Percentiles rank a stretch among this genome's conserved stretches.
These are phyloP conservation scores for Epinotia brunnichana DNA, from an alignment of 2,888 invertebrate species.

Conservation along the genomic window DNA sequence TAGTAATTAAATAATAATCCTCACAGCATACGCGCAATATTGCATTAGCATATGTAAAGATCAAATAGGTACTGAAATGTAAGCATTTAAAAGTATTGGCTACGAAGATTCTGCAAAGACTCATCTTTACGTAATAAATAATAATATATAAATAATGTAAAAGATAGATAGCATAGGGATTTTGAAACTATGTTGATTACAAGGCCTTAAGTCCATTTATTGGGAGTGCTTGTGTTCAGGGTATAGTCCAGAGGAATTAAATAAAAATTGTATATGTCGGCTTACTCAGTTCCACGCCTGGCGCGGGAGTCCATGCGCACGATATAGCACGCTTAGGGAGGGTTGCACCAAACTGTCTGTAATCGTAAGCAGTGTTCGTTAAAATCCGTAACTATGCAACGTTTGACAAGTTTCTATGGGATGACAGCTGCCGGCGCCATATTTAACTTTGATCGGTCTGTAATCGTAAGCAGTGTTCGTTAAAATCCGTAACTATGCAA, in stretches of 20 bases:
- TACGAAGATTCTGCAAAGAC: slow-evolving; percentile 26
- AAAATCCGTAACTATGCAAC: too few species aligned
- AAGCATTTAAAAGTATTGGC: slow-evolving; percentile 30
- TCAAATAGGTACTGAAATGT: slow-evolving; percentile 29
- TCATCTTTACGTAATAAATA: slow-evolving; percentile 34
- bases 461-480: too few species aligned
- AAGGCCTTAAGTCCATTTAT: slow-evolving; percentile 38
- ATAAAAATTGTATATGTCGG: neutral
- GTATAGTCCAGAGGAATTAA: neutral
- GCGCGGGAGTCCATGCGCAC: neutral
- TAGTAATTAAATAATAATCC: slow-evolving; percentile 21
- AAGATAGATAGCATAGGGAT: slow-evolving; percentile 19
- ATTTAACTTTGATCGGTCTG: too few species aligned
- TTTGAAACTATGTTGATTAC: slow-evolving; percentile 25
- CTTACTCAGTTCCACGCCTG: neutral
- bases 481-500: too few species aligned
- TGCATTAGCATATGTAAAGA: slow-evolving; percentile 20
- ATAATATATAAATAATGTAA: slow-evolving; percentile 22
- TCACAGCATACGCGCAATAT: slow-evolving; percentile 29
- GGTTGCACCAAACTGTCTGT: too few species aligned
- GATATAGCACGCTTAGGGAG: neutral
- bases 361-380: too few species aligned
- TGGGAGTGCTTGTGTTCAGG: slow-evolving; percentile 15
- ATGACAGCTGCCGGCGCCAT: too few species aligned
- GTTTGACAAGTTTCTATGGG: too few species aligned